Conservation (phyloP, 2,113 vertebrate genomes). For the Salvelinus sp. region DNA sequence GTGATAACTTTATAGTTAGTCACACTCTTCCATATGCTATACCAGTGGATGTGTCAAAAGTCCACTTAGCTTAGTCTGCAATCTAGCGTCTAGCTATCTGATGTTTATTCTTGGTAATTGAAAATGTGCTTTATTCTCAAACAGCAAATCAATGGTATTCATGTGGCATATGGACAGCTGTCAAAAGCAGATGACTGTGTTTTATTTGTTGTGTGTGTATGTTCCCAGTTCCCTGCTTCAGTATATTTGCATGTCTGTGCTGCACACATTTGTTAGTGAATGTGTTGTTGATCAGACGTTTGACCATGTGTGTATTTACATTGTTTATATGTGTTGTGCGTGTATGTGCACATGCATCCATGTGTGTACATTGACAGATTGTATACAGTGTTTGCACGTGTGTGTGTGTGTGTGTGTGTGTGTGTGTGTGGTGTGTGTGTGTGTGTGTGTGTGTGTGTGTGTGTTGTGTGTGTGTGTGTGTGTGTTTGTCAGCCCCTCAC, state of each 20-base stretch:
- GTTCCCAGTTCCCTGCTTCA: not conserved
- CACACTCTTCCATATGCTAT: no score
- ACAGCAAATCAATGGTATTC: not conserved
- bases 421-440: not conserved
- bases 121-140: not conserved
- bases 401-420: not conserved
- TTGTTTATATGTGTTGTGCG: constrained; percentile 6
- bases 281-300: no score
- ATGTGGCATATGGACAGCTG: not conserved
- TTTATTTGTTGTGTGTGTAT: constrained; percentile 4
- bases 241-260: not conserved
- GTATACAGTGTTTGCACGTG: constrained; percentile 1
- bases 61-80: not conserved
- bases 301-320: not conserved
- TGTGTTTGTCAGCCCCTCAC: not conserved
- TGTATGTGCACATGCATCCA: constrained; percentile 5
- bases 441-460: no score
- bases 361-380: constrained; percentile 1
- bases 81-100: no score
- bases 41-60: not conserved
- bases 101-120: not conserved
- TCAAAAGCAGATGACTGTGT: not conserved
- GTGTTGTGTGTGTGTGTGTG: not conserved
- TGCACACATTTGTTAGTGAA: not conserved
- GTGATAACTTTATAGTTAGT: no score